Percentiles rank a stretch among this genome's conserved stretches.
Conservation (phyloP, 30 jellyfish, hydroid and myxozoan species). For the Rhopilema esculentum region DNA sequence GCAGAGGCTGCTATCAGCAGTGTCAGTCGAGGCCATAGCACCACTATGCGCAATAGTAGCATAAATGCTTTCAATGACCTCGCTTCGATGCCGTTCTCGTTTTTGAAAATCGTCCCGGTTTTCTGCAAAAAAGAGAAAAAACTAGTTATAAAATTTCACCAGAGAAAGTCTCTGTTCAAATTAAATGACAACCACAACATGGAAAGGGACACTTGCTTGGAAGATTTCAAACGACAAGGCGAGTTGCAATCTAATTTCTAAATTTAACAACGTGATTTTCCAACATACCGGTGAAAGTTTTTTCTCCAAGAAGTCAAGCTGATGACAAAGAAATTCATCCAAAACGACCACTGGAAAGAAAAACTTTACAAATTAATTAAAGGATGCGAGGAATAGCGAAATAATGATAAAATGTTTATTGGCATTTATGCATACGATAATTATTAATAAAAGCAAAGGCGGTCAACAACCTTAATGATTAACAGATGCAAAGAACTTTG, state of each 20-base stretch:
- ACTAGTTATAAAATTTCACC: neutral
- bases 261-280: neutral
- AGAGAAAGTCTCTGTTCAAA: no score
- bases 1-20: neutral
- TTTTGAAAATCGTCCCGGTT: constrained; percentile 3
- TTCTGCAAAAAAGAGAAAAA: neutral
- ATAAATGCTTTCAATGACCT: neutral
- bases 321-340: constrained; percentile 53
- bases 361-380: neutral
- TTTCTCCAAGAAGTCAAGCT: constrained; percentile 25
- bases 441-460: no score
- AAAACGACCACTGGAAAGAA: constrained; percentile 10
- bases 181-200: no score
- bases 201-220: no score
- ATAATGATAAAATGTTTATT: no score
- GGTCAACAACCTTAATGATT: no score
- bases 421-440: no score
- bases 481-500: no score
- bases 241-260: no score
- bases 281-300: constrained; percentile 12
- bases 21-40: constrained; percentile 37
- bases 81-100: neutral
- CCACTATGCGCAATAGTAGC: constrained; percentile 5
- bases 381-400: neutral
- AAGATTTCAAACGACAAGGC: no score